phyloP scores from a whole-genome alignment of 2,888 invertebrate genomes.

The Aleiodes leptofemur region DNA sequence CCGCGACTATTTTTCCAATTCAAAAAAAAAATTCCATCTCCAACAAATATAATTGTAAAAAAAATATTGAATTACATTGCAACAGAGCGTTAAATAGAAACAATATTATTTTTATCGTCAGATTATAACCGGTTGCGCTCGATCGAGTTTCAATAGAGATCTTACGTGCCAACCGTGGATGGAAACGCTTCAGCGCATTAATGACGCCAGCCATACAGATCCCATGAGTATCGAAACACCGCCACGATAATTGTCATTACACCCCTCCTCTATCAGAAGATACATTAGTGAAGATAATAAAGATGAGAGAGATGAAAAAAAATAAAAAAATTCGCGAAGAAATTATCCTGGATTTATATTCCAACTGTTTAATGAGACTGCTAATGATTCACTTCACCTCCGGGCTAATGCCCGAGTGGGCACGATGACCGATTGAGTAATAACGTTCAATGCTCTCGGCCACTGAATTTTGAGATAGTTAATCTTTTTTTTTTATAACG shows the following conservation, averaged over 20 bases:
- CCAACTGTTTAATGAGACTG: not conserved
- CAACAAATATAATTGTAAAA: not conserved
- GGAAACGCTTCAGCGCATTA: slow-evolving; percentile 41
- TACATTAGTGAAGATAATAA: too few relatives aligned
- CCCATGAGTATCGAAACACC: not conserved
- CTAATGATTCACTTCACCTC: slow-evolving; percentile 53
- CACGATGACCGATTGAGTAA: slow-evolving; percentile 56
- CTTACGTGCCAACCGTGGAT: slow-evolving; percentile 43
- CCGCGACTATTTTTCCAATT: too few relatives aligned
- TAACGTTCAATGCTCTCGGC: slow-evolving; percentile 56
- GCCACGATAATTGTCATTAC: too few relatives aligned
- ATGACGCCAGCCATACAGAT: slow-evolving; percentile 10
- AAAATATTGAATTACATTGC: slow-evolving; percentile 25
- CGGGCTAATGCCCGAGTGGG: slow-evolving; percentile 38
- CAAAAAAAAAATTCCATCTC: not conserved
- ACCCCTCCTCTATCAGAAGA: too few relatives aligned
- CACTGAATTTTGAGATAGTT: not conserved
- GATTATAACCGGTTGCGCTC: slow-evolving; percentile 45
- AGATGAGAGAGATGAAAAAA: not conserved
- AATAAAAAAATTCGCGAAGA: not conserved
- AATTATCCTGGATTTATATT: not conserved
- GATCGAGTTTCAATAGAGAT: slow-evolving; percentile 47
- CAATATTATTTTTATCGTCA: slow-evolving; percentile 37
- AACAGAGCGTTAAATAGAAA: slow-evolving; percentile 25
- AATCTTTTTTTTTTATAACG: slow-evolving; percentile 22